Conservation (phyloP, 37 sponge, comb jelly and placozoan species). For the Agelas oroides region DNA sequence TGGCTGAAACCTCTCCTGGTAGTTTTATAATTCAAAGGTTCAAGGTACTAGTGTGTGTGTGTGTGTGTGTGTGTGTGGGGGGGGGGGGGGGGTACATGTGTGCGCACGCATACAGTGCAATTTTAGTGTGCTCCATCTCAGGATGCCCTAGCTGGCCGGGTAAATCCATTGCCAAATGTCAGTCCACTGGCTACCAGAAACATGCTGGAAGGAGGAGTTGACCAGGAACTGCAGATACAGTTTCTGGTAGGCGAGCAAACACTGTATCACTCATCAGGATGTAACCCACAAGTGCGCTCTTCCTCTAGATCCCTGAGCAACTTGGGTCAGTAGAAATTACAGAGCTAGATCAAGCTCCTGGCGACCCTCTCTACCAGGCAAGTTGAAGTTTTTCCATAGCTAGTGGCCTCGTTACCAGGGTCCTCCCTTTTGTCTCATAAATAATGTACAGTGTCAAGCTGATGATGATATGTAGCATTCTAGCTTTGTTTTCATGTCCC, state of each 20-base stretch:
- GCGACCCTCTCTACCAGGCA: constrained; percentile 45
- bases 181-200: not conserved
- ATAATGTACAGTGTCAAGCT: no score
- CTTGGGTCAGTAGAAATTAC: constrained; percentile 14
- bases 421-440: no score
- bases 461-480: no score
- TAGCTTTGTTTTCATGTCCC: no score
- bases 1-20: constrained; percentile 13
- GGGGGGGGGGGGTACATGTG: no score
- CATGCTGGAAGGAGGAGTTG: constrained; percentile 3
- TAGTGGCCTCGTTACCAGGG: no score
- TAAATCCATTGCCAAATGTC: constrained; percentile 11
- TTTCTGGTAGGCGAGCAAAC: no score
- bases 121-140: not conserved
- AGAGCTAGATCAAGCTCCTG: constrained; percentile 22
- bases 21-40: constrained; percentile 16
- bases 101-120: not conserved
- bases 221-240: constrained; percentile 21
- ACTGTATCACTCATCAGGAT: not conserved
- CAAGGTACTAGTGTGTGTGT: not conserved
- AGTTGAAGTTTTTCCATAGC: no score
- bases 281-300: not conserved
- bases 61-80: no score
- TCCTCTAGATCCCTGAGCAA: not conserved
- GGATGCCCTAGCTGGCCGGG: constrained; percentile 28